phyloP scores from a whole-genome alignment of 2,888 invertebrate genomes.

The Helleia helle region DNA sequence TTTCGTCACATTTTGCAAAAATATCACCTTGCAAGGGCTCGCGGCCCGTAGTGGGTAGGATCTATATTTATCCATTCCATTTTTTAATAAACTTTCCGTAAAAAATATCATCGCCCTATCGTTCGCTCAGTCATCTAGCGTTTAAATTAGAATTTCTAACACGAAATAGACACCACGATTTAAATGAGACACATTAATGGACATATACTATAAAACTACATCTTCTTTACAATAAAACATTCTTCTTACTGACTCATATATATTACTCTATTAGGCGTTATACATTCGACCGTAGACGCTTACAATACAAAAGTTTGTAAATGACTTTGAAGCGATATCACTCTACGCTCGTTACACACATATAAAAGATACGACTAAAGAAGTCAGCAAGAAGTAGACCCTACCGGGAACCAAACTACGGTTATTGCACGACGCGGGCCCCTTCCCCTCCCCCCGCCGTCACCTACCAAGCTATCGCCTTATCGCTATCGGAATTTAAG shows the following conservation, averaged over 20 bases:
- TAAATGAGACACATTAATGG: conserved; percentile 70
- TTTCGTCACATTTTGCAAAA: conserved; percentile 81
- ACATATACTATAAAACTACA: conserved; percentile 62
- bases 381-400: conserved; percentile 51
- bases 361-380: conserved; percentile 14
- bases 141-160: conserved; percentile 62
- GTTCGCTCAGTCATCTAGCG: conserved; percentile 67
- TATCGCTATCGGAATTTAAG: too few relatives aligned
- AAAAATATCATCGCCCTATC: conserved; percentile 64
- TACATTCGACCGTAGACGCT: conserved; percentile 11
- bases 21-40: conserved; percentile 73
- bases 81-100: conserved; percentile 47
- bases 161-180: conserved; percentile 71
- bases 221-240: conserved; percentile 43
- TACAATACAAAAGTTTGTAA: neutral
- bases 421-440: conserved; percentile 72
- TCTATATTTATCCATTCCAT: conserved; percentile 28
- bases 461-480: too few relatives aligned
- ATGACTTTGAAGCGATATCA: conserved; percentile 7
- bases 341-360: conserved; percentile 18
- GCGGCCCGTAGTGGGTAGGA: conserved; percentile 28
- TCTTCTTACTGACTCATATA: conserved; percentile 55
- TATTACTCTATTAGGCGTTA: conserved; percentile 8
- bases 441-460: too few relatives aligned
- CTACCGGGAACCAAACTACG: conserved; percentile 52